Conservation (phyloP, 1,140 invertebrate genomes). For the Coptotermes formosanus region DNA sequence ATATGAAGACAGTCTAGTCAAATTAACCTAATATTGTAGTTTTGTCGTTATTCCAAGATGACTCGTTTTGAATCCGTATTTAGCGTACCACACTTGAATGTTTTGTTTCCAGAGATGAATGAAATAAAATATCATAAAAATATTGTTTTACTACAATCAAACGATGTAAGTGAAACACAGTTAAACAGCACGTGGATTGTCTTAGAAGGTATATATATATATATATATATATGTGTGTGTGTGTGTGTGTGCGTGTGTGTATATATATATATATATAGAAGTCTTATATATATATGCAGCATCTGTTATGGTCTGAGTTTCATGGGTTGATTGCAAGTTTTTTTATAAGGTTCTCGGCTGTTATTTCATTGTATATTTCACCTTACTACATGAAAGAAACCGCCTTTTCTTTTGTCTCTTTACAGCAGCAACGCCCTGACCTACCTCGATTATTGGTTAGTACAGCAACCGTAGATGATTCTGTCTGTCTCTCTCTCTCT, state of each 20-base stretch:
- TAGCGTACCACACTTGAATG: background rate
- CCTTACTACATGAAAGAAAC: background rate
- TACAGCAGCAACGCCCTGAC: constrained; percentile 76
- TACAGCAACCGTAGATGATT: constrained; percentile 23
- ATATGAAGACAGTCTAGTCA: too few species aligned
- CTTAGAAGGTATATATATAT: too few species aligned
- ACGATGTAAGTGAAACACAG: background rate
- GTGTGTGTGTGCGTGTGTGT: too few species aligned
- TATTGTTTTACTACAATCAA: background rate
- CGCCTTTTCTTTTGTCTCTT: constrained; percentile 40
- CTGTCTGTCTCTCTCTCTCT: constrained; percentile 28
- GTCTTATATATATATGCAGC: background rate
- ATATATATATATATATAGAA: too few species aligned
- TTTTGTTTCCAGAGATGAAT: background rate
- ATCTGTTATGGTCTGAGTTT: background rate
- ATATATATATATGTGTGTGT: too few species aligned
- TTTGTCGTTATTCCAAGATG: background rate
- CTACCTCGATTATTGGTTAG: constrained; percentile 62
- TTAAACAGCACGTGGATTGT: background rate
- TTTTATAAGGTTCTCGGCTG: background rate
- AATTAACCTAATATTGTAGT: background rate
- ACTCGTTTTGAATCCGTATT: background rate
- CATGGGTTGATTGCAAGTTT: background rate
- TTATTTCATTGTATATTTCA: background rate
- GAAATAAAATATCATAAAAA: background rate